Percentiles rank a stretch among this genome's conserved stretches.
Evolutionary conservation across 2,888 invertebrate genomes (phyloP).

Genomic region (Aleiodes testaceus): DNA sequence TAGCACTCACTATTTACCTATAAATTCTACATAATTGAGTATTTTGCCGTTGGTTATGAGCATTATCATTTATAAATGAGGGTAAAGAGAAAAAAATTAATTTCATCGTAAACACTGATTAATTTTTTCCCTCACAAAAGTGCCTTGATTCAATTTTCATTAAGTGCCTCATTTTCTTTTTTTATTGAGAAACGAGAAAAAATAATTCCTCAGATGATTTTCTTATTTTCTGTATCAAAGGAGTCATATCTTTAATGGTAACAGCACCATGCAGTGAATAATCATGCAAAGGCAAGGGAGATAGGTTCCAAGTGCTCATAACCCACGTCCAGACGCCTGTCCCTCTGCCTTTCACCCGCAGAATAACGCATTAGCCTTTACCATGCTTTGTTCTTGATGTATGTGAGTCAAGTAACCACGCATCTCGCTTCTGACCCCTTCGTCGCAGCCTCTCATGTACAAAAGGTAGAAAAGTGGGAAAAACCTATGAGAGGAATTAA

Average conservation of each 20-base stretch:
- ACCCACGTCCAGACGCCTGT: constrained; percentile 45
- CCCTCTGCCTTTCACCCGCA: constrained; percentile 22
- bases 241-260: too few species aligned
- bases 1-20: constrained; percentile 20
- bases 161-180: too few species aligned
- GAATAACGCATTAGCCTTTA: constrained; percentile 57
- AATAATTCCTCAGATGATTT: too few species aligned
- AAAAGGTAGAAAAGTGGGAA: too few species aligned
- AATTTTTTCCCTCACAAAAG: too few species aligned
- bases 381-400: constrained; percentile 65
- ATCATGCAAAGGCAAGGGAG: constrained; percentile 38
- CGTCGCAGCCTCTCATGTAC: neutral
- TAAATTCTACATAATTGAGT: constrained; percentile 22
- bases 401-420: constrained; percentile 60
- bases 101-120: too few species aligned
- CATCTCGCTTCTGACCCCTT: constrained; percentile 43
- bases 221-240: too few species aligned
- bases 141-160: too few species aligned
- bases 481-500: neutral
- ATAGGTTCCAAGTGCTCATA: constrained; percentile 40
- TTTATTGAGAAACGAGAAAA: too few species aligned
- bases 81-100: neutral
- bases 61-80: neutral
- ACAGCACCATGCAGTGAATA: neutral
- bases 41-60: constrained; percentile 10